Evolutionary conservation across 2,797 vertebrate species (phyloP).

Genomic region (Myotis planiceps): DNA sequence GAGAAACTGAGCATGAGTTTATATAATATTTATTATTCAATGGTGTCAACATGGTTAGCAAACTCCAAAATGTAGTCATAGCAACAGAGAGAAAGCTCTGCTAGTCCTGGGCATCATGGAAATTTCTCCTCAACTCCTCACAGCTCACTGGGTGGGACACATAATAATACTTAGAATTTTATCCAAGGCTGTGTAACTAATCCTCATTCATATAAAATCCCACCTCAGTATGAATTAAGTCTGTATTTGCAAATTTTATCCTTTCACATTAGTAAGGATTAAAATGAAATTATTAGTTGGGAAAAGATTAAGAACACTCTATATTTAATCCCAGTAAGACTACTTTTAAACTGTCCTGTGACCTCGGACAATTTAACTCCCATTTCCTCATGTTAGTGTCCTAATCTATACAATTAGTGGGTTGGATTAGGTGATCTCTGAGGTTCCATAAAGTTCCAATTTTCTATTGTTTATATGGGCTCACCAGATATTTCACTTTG

Average conservation of each 20-base stretch:
- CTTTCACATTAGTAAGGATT: background rate
- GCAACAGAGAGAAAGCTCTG: background rate
- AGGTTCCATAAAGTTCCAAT: background rate
- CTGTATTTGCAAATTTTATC: background rate
- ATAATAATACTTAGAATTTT: background rate
- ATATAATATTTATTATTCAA: constrained; percentile 48
- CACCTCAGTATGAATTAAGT: background rate
- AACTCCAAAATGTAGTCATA: background rate
- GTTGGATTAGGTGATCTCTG: background rate
- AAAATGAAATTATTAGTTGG: constrained; percentile 30
- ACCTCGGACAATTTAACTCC: background rate
- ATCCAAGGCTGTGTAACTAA: background rate
- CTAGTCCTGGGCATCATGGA: background rate
- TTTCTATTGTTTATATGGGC: background rate
- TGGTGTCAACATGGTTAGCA: background rate
- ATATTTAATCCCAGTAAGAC: constrained; percentile 21
- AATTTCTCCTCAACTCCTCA: background rate
- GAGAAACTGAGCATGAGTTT: constrained; percentile 50
- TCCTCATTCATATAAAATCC: background rate
- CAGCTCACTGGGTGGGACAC: background rate
- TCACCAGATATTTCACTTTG: background rate
- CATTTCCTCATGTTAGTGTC: background rate
- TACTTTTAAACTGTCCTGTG: background rate
- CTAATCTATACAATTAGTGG: background rate
- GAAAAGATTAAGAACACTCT: background rate